Percentiles rank a stretch among this genome's conserved stretches.
phyloP scores from a whole-genome alignment of 1,140 invertebrate genomes.

The Caenorhabditis remanei region DNA sequence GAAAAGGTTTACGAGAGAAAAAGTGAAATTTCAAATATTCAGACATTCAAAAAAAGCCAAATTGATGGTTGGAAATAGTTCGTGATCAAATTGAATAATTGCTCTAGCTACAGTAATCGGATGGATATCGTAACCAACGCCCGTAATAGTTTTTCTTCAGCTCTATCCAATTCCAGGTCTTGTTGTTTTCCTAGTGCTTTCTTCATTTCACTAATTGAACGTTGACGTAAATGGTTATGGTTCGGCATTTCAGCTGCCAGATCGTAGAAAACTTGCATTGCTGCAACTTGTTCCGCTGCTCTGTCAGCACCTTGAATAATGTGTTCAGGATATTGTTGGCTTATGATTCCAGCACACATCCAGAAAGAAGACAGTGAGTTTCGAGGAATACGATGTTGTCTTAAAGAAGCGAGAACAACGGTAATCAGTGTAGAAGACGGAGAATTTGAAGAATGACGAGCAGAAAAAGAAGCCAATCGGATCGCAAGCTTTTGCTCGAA shows the following conservation, averaged over 20 bases:
- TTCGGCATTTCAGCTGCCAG: not conserved
- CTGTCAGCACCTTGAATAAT: too few relatives aligned
- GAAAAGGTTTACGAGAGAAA: too few relatives aligned
- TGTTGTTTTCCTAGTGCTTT: not conserved
- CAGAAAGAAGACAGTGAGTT: not conserved
- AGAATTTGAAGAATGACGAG: not conserved
- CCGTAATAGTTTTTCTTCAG: not conserved
- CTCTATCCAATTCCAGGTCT: not conserved
- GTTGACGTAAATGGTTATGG: not conserved
- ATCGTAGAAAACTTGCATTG: not conserved
- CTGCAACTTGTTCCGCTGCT: not conserved
- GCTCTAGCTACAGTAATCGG: slow-evolving; percentile 14
- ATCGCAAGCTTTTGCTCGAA: not conserved
- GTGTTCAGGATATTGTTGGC: not conserved
- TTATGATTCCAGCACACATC: slow-evolving; percentile 32
- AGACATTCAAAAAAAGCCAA: not conserved
- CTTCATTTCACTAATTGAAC: not conserved
- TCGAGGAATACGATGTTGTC: too few relatives aligned
- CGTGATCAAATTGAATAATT: slow-evolving; percentile 4
- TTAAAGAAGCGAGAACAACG: too few relatives aligned
- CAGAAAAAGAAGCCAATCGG: not conserved
- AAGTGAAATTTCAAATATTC: too few relatives aligned
- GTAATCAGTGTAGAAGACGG: too few relatives aligned
- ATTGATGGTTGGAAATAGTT: not conserved
- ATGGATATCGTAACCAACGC: not conserved